A percentile compares a stretch with the other conserved stretches of the same genome.
Conservation (phyloP, 2,797 vertebrate species). For the Lacerta agilis region DNA sequence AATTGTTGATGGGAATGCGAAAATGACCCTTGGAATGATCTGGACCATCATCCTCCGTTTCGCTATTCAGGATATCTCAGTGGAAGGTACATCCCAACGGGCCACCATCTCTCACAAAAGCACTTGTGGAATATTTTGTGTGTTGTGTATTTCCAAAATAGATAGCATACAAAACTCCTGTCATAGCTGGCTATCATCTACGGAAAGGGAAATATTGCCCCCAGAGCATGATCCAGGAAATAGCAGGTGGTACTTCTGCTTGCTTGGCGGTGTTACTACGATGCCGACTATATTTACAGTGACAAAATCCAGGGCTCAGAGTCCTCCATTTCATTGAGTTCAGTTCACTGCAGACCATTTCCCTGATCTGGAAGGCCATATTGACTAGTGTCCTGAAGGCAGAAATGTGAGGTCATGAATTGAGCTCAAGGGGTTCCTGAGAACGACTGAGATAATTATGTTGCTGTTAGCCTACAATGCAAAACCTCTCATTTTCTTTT, state of each 20-base stretch:
- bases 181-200: not conserved
- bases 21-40: constrained; percentile 99
- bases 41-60: constrained; percentile 99
- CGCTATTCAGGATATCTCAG: constrained; percentile 98
- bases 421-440: not conserved
- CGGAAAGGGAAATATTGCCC: not conserved
- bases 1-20: constrained; percentile 97
- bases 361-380: not conserved
- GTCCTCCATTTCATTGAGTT: not conserved
- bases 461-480: not conserved
- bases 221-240: not conserved
- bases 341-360: not conserved
- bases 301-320: not conserved
- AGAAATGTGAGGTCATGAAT: not conserved
- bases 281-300: not conserved
- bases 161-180: not conserved
- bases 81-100: constrained; percentile 84
- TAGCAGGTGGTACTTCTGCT: not conserved
- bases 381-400: not conserved
- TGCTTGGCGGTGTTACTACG: not conserved
- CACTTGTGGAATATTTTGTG: not conserved
- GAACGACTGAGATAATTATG: not conserved
- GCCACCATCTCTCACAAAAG: not conserved
- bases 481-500: not conserved
- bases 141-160: not conserved